Percentiles rank a stretch among this genome's conserved stretches.
These are phyloP conservation scores for Halichondria panicea DNA, from an alignment of 37 sponge, comb jelly and placozoan genomes.

Conservation along the genomic window DNA sequence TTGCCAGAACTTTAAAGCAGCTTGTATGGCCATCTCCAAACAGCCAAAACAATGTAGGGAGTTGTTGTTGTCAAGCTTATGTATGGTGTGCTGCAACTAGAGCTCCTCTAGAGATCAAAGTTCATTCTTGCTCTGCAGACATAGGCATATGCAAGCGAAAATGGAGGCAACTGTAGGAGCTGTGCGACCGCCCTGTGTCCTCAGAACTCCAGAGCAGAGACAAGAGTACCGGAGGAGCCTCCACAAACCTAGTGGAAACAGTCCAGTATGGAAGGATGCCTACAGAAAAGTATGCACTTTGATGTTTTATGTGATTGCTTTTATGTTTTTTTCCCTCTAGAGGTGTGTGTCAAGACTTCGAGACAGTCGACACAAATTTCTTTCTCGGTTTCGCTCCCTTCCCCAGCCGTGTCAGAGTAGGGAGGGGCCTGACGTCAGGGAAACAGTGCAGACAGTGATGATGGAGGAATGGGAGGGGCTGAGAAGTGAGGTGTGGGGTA, in stretches of 20 bases:
- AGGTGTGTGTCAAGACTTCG: constrained; percentile 53
- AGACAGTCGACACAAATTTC: constrained; percentile 35
- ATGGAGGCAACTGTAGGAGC: neutral
- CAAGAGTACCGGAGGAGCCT: constrained; percentile 48
- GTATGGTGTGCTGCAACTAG: neutral
- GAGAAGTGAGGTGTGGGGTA: constrained; percentile 20
- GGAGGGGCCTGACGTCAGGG: neutral
- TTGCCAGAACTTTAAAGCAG: constrained; percentile 71
- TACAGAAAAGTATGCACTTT: constrained; percentile 44
- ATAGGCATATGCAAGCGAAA: neutral
- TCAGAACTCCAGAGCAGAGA: constrained; percentile 25
- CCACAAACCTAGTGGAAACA: constrained; percentile 37
- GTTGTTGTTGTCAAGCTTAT: neutral
- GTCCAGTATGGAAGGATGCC: constrained; percentile 38
- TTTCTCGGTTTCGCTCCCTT: constrained; percentile 9
- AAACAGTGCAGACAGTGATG: constrained; percentile 51
- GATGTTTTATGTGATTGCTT: neutral
- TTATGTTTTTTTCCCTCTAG: constrained; percentile 4
- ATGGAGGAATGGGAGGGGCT: constrained; percentile 67
- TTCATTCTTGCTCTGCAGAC: neutral
- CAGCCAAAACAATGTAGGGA: neutral
- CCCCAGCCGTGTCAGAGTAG: neutral
- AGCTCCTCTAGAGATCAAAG: neutral
- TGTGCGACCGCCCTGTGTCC: neutral
- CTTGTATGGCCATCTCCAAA: constrained; percentile 23